Evolutionary conservation across 2,113 vertebrate species (phyloP).

Genomic region (Rana temporaria): DNA sequence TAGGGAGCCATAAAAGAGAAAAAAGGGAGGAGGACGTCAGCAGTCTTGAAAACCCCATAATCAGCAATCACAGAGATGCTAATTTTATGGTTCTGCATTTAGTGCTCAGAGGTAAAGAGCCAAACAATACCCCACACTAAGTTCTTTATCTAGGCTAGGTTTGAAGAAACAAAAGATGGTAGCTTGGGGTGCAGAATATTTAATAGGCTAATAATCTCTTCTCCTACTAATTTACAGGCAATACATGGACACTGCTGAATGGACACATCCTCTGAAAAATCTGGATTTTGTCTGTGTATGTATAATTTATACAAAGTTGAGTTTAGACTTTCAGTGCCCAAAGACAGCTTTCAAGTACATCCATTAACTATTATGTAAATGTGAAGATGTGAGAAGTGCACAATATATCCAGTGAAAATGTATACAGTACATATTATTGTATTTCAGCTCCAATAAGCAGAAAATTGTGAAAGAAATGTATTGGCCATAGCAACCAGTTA

Average conservation of each 20-base stretch:
- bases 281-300: not conserved
- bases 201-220: conserved; percentile 39
- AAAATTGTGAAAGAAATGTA: too few species aligned
- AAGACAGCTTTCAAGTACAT: too few species aligned
- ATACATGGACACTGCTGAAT: conserved; percentile 2
- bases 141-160: conserved; percentile 7
- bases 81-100: conserved; percentile 49
- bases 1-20: conserved; percentile 28
- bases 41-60: not conserved
- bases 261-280: not conserved
- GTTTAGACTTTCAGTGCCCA: too few species aligned
- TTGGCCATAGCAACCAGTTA: too few species aligned
- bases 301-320: too few species aligned
- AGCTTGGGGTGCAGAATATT: not conserved
- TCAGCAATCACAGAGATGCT: conserved; percentile 43
- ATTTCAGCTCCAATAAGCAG: too few species aligned
- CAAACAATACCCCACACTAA: not conserved
- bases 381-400: too few species aligned
- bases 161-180: conserved; percentile 24
- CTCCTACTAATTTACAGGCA: not conserved
- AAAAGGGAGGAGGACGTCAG: not conserved
- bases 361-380: too few species aligned
- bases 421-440: too few species aligned
- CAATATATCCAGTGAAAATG: too few species aligned
- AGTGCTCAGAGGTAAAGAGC: not conserved